Conservation (phyloP, 2,113 vertebrate species). For the Gobio gobio region DNA sequence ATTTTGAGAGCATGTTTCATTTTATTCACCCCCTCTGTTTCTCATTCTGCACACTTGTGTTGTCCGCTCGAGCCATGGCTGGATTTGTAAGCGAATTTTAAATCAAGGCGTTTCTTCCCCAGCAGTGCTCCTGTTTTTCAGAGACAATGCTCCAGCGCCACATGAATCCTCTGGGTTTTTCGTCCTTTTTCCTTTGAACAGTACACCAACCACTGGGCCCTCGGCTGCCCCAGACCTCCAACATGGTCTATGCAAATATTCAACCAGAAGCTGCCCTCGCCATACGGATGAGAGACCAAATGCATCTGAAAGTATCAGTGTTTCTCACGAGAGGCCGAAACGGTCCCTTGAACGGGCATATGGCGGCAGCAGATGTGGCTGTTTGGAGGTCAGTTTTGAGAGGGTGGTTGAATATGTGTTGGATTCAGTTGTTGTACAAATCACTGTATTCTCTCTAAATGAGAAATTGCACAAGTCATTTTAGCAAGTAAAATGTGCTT, state of each 20-base stretch:
- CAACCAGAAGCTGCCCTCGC: constrained; percentile 64
- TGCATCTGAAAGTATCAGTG: constrained; percentile 59
- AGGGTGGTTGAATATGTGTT: not conserved
- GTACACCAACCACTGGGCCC: constrained; percentile 68
- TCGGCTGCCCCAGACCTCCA: constrained; percentile 62
- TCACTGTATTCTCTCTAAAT: not conserved
- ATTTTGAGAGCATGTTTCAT: constrained; percentile 37
- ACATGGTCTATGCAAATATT: constrained; percentile 74
- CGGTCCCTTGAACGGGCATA: constrained; percentile 13
- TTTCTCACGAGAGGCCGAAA: constrained; percentile 37
- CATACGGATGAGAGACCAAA: constrained; percentile 62
- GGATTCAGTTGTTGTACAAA: not conserved
- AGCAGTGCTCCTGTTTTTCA: constrained; percentile 66
- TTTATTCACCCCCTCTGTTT: constrained; percentile 37
- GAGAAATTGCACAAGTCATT: too few species aligned
- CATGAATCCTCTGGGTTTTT: constrained; percentile 74
- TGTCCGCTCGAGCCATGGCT: constrained; percentile 69
- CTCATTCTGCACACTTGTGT: constrained; percentile 67
- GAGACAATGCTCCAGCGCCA: constrained; percentile 69
- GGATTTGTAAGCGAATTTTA: constrained; percentile 77
- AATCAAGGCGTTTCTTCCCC: constrained; percentile 75
- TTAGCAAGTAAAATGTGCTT: not conserved
- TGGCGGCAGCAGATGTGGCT: constrained; percentile 24
- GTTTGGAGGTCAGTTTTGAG: constrained; percentile 23
- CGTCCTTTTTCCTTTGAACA: constrained; percentile 74